Base-by-base conservation (phyloP, 2,888 invertebrate genomes). In the Linnaemya vulpina region DNA sequence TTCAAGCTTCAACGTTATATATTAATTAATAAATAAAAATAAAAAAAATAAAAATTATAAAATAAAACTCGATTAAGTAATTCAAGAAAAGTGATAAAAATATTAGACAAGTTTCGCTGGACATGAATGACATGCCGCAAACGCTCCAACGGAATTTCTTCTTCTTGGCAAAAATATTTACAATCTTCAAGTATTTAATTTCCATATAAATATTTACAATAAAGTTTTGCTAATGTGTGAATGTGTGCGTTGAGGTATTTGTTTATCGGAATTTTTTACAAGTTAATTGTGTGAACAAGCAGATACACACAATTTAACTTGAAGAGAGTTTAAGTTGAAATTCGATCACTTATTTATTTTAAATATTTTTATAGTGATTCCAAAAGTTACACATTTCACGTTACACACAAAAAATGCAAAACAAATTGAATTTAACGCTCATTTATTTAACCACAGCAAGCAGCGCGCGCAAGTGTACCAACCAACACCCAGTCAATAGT, bases 311-410 rank as follows among this genome's bases (percentile, higher is more conserved):
- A n/a, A n/a, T n/a, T n/a, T n/a, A n/a, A n/a, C 4, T n/a, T 17
- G 3, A 30, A 22, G n/a, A 51, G 17, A 46, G 15, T 30, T 65
- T 25, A n/a, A 43, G 15, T 4, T 22, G 68, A 51, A 74, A 75
- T 70, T 75, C 62, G 75, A 81, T 75, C 68, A 75, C 17, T 75
- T 81, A 30, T 63, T 81, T 38, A 30, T 63, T 81, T 38, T 46
- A 55, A 53, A 46, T 17, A 11, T 38, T 51, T 7, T 1, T 35
- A 46, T 7, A 55, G 9, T 43, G 20, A 67, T 65, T 40, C 5
- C 40, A 71, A 63, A 53, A 78, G 40, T 30, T 49, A 38, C 46
- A 65, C 13, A 20, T 68, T 78, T 70, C 40, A 71, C 55, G 30
- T 22, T 55, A 13, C 40, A 22, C 17, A 15, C 25, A 60, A 38